Evolutionary conservation across 2,888 invertebrate genomes (phyloP), one percentile per base, ranked within the genome.

Genomic region (Agriotes lineatus): DNA sequence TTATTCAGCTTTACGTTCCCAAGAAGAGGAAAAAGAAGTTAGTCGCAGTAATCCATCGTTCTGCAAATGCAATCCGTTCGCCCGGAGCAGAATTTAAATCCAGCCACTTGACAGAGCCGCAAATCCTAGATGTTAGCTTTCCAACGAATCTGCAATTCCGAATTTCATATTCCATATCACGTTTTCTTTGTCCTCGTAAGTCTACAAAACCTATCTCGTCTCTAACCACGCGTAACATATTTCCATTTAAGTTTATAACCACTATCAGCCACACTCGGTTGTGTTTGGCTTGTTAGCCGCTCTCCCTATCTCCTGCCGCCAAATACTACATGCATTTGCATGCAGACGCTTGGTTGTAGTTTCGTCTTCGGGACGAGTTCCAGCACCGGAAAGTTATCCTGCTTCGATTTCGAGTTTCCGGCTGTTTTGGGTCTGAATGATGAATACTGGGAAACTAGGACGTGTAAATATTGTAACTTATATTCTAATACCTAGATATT

Each of bases 131-230:
- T 60, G 72, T 72, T 71, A 69, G 70, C 69, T 71, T 72, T 70
- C 39, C 67, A 58, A 65, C 52, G 63, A 74, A 77, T 77, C 76
- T 76, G 73, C 76, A 77, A 76, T 76, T 76, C 75, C 54, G 70
- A 76, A 76, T 76, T 77, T 76, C 77, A 75, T 77, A 78, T 78
- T 75, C 78, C 70, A 67, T 70, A 76, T 76, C 78, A 78, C 78
- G 78, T 78, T 77, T 76, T 74, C 78, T 76, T 75, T 78, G 76
- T 77, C 75, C 74, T 74, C 73, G 64, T 69, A 72, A 72, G 72
- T 73, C 73, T 71, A 72, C 71, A 69, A 67, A 70, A 72, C 72
- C 67, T 71, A 71, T 73, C 72, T 74, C 72, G 61, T 74, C 74
- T 68, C 62, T 68, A 71, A 67, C 67, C 66, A 67, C 71, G 70